Base-by-base conservation (phyloP, 2,888 invertebrate genomes). In the Salpingus planirostris region DNA sequence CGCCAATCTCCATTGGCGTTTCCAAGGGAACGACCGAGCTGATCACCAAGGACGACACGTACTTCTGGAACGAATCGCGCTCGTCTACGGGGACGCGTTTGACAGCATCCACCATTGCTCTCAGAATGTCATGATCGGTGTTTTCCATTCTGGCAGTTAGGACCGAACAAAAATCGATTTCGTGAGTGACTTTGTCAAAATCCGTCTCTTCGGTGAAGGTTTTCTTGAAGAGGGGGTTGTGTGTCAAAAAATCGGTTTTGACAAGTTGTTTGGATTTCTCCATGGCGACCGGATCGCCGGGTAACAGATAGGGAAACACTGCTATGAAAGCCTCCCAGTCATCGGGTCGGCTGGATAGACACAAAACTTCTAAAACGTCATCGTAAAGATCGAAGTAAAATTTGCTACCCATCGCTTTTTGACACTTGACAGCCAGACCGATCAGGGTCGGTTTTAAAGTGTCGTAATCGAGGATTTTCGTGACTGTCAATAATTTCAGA, bases 251-350 rank as follows among this genome's bases (percentile, higher is more conserved):
- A n/a, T n/a, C n/a, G n/a, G n/a, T n/a, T n/a, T n/a, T n/a, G n/a
- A n/a, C n/a, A n/a, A n/a, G n/a, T n/a, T n/a, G n/a, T n/a, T n/a
- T n/a, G n/a, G n/a, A n/a, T n/a, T n/a, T n/a, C n/a, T n/a, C n/a
- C n/a, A n/a, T n/a, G n/a, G n/a, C n/a, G n/a, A n/a, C 68, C 1
- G 54, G 46, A 2, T 62, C 44, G 37, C 57, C 50, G 0, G 80
- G 77, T 43, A 81, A 74, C 3, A 83, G 54, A 51, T 73, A 74
- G 7, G 81, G 80, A 14, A 79, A 56, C 12, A 80, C 59, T 1
- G 70, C 66, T 18, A 78, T 54, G 27, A 80, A 68, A 3, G 73
- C 69, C 39, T 70, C 66, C 29, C 73, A 70, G 45, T 76, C 73
- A 3, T 73, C 69, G 2, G 37, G 7, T 7, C 40, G 26, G 11